Evolutionary conservation across 2,888 invertebrate species (phyloP).

Genomic region (Idaea dimidiata): DNA sequence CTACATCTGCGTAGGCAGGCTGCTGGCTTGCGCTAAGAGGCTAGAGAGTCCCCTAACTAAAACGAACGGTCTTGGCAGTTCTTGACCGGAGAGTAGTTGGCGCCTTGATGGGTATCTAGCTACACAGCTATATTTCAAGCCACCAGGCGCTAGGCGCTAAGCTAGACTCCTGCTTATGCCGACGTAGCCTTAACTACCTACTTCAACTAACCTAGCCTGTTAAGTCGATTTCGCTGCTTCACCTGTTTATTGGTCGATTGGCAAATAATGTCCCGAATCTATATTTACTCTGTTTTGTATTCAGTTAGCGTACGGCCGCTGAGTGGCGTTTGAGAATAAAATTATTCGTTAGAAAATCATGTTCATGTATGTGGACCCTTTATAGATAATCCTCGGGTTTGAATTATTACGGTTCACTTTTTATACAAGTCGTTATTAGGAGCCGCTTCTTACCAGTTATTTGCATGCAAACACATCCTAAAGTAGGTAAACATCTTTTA

Average conservation of each 20-base stretch:
- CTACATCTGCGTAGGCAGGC: too few species aligned
- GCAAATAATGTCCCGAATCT: slow-evolving; percentile 53
- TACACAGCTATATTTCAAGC: too few species aligned
- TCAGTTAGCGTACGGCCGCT: slow-evolving; percentile 38
- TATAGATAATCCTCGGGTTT: slow-evolving; percentile 12
- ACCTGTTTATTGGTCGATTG: slow-evolving; percentile 36
- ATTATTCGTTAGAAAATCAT: slow-evolving; percentile 41
- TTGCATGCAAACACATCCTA: not conserved
- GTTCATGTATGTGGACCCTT: slow-evolving; percentile 14
- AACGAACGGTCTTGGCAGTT: too few species aligned
- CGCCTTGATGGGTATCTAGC: too few species aligned
- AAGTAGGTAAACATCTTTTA: slow-evolving; percentile 6
- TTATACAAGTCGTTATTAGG: not conserved
- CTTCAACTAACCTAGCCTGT: slow-evolving; percentile 12
- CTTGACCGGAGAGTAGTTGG: too few species aligned
- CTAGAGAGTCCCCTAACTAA: too few species aligned
- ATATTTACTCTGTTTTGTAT: slow-evolving; percentile 54
- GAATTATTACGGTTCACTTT: slow-evolving; percentile 15
- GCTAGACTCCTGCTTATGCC: too few species aligned
- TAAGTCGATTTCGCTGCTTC: slow-evolving; percentile 20
- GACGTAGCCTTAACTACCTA: too few species aligned
- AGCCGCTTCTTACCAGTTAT: not conserved
- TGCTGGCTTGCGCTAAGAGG: too few species aligned
- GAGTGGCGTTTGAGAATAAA: slow-evolving; percentile 44
- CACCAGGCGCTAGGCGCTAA: too few species aligned